Evolutionary conservation across 2,797 vertebrate genomes (phyloP), one percentile per base, ranked within the genome.

Genomic region (Gallinago stenura): DNA sequence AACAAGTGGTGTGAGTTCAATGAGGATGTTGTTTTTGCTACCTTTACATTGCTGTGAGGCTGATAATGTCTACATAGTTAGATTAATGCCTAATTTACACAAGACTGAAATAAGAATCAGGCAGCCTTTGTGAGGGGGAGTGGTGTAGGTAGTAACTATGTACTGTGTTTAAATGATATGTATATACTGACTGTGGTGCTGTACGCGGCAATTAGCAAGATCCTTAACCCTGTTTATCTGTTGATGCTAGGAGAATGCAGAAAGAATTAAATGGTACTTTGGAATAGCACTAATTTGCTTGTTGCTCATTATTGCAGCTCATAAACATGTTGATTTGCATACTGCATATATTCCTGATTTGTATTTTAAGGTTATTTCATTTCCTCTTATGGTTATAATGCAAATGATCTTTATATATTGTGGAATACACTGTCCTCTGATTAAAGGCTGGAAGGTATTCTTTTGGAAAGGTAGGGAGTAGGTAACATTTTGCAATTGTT

Each of bases 281-380:
- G 81, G 91, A 97, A 91, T 70, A 57, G 64, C 28, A 88, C 46
- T 86, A 73, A 79, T 83, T 95, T 95, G 17, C 87, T 93, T 93
- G 35, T 51, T 96, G 15, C 57, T 90, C n/a, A 11, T 77, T 79
- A 70, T 20, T 78, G 75, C 39, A 92, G 48, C 89, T 93, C 87
- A 65, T 68, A 93, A 97, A 88, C 51, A 31, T 35, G 51, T 86
- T 96, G 58, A 81, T 95, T 88, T 89, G 43, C 77, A 60, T 92
- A 94, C 64, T 81, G 58, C 28, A 89, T 87, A 3, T 65, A 60
- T 73, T 90, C 54, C 62, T 94, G 71, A 39, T 88, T 60, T 86
- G 60, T 78, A 30, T 83, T 95, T 94, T 94, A 90, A 84, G n/a
- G 43, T 91, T 75, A 83, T 88, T 93, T 93, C 19, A 54, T 81